phyloP scores from a whole-genome alignment of 1,140 invertebrate species.

The Drosophila triauraria region DNA sequence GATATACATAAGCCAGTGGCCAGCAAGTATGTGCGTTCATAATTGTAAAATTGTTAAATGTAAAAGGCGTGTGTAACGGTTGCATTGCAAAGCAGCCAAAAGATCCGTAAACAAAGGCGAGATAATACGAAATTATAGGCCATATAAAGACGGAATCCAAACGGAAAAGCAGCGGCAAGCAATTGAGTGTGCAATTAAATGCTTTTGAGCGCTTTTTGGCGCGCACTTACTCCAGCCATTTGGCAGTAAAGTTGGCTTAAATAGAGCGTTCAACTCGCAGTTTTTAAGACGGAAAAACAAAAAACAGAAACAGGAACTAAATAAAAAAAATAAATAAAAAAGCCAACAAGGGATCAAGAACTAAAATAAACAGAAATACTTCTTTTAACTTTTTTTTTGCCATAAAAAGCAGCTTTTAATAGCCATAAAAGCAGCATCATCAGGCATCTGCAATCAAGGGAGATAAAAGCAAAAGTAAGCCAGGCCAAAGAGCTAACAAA shows the following conservation, averaged over 20 bases:
- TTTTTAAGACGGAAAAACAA: constrained; percentile 43
- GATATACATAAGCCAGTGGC: not conserved
- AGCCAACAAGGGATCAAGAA: not conserved
- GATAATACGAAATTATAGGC: constrained; percentile 52
- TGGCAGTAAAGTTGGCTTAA: constrained; percentile 48
- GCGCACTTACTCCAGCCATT: constrained; percentile 5
- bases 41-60: constrained; percentile 21
- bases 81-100: constrained; percentile 33
- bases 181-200: constrained; percentile 65
- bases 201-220: constrained; percentile 36
- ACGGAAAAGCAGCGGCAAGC: constrained; percentile 23
- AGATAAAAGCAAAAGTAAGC: constrained; percentile 27
- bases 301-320: constrained; percentile 12
- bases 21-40: not conserved
- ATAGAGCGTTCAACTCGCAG: constrained; percentile 62
- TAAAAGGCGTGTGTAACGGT: constrained; percentile 35
- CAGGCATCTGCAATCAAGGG: constrained; percentile 4
- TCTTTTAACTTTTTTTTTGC: not conserved
- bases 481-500: not conserved
- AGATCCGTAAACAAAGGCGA: constrained; percentile 46
- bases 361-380: not conserved
- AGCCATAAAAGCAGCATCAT: constrained; percentile 7
- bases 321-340: not conserved
- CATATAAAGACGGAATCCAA: constrained; percentile 30
- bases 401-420: constrained; percentile 10